Base-by-base conservation (phyloP, 2,888 invertebrate species). In the Cancer borealis region DNA sequence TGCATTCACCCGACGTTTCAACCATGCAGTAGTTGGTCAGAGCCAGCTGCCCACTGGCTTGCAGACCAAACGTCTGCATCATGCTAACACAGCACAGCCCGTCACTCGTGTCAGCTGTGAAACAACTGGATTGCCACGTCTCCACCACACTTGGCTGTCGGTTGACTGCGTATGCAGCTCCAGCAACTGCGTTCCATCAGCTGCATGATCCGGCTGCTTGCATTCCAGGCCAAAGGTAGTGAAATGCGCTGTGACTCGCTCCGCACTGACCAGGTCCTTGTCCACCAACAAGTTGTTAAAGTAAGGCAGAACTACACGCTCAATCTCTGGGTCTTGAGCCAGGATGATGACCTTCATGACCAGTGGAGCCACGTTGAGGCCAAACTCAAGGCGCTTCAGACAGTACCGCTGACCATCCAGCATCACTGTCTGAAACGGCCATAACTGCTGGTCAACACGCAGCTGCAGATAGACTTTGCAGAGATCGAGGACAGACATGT, bases 351-450 rank as follows among this genome's bases (percentile, higher is more conserved):
- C 84, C 5, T 92, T 94, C 91, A 94, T 92, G 5, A 94, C 60
- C 0, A 66, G 17, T 30, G 92, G 92, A 14, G 90, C 87, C 3
- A 91, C 87, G 88, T 91, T 92, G 12, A 91, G 46, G n/a, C 90
- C 94, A 10, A 94, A 94, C 1, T 92, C 79, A 0, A 92, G 84
- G 1, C 54, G 30, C 0, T 30, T 49, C 87, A 92, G 87, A 91
- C 94, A 94, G 79, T 90, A 89, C 3, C 90, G 30, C 12, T 39
- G n/a, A 14, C 89, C 84, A 1, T 26, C 6, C 14, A 88, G 49
- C 3, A 92, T 46, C 54, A 94, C 49, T n/a, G 94, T 94, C 26
- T 92, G 88, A 60, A 91, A 94, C 21, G 89, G 89, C 94, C 92
- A 92, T 46, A 92, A 26, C 5, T 49, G 54, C n/a, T 73, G 8